phyloP scores from a whole-genome alignment of 2,797 vertebrate genomes.

The Masticophis lateralis region DNA sequence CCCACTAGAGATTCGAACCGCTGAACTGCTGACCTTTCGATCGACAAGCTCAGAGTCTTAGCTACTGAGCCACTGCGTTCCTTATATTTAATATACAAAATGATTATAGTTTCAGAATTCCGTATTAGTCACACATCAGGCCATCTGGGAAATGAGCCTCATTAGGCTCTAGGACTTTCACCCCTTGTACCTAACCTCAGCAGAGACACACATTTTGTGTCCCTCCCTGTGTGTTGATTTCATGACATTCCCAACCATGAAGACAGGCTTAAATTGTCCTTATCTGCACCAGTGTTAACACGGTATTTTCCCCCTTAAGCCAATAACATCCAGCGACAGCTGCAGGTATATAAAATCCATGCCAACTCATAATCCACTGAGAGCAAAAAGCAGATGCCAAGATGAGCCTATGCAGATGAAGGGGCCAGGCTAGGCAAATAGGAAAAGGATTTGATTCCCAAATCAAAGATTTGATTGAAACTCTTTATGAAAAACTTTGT shows the following conservation, averaged over 20 bases:
- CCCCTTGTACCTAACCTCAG: background rate
- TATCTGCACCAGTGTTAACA: background rate
- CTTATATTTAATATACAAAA: background rate
- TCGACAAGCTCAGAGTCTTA: too few relatives aligned
- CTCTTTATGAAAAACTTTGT: background rate
- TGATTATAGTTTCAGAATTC: background rate
- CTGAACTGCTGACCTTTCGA: too few relatives aligned
- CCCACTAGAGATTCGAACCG: too few relatives aligned
- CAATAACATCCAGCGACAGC: background rate
- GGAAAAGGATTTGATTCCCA: background rate
- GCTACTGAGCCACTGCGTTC: too few relatives aligned
- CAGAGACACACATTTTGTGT: background rate
- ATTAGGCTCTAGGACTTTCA: background rate
- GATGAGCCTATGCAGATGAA: background rate
- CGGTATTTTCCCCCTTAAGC: background rate
- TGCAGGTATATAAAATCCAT: background rate
- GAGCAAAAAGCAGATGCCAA: background rate
- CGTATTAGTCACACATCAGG: background rate
- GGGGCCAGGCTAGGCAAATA: background rate
- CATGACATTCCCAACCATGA: background rate
- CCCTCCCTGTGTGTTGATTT: background rate
- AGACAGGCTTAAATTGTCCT: background rate
- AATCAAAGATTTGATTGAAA: background rate
- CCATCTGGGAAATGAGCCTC: background rate
- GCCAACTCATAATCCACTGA: background rate